These are phyloP conservation scores for Drosophila hydei DNA, from an alignment of 1,140 invertebrate species.

Conservation along the genomic window DNA sequence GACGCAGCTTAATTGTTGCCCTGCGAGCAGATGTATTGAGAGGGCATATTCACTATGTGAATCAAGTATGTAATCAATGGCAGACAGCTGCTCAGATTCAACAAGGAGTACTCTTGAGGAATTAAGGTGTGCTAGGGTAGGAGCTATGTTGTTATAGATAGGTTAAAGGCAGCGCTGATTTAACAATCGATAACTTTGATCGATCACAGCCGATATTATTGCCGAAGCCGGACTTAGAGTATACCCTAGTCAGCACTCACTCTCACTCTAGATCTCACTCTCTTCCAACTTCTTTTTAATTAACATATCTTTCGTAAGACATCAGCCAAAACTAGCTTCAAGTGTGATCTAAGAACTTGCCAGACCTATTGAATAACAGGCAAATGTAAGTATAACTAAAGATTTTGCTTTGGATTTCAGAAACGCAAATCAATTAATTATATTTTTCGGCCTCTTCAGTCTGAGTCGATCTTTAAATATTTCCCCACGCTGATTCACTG, in stretches of 20 bases:
- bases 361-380: not conserved
- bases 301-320: slow-evolving; percentile 6
- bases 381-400: not conserved
- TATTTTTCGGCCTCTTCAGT: slow-evolving; percentile 1
- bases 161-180: no score
- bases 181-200: no score
- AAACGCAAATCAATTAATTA: not conserved
- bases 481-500: slow-evolving; percentile 37
- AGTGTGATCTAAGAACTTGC: not conserved
- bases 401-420: not conserved
- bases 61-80: not conserved
- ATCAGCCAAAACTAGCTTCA: not conserved
- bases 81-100: not conserved
- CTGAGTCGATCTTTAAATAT: slow-evolving; percentile 2
- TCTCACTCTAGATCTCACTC: no score
- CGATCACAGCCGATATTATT: no score
- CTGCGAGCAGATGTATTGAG: not conserved
- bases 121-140: no score
- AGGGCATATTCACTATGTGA: not conserved
- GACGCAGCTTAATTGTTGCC: slow-evolving; percentile 38
- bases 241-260: no score
- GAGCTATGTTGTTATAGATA: no score
- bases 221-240: no score
- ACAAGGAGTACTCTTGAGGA: no score
- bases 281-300: not conserved